phyloP scores from a whole-genome alignment of 2,888 invertebrate genomes.

The Calameuta filiformis region DNA sequence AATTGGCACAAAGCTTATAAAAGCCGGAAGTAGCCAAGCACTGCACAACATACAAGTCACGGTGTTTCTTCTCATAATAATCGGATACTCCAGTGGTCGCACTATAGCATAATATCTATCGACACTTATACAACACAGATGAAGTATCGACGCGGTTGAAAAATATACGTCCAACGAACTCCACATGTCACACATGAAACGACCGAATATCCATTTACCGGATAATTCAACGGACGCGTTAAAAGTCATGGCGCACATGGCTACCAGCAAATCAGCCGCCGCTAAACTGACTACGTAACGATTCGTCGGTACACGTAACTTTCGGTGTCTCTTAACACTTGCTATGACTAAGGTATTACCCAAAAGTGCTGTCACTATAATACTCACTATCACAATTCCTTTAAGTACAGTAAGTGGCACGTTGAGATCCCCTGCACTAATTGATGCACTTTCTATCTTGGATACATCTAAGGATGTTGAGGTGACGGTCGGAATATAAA shows the following conservation, averaged over 20 bases:
- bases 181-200: slow-evolving; percentile 93
- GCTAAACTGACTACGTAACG: slow-evolving; percentile 95
- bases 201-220: slow-evolving; percentile 90
- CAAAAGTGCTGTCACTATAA: slow-evolving; percentile 88
- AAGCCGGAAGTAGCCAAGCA: slow-evolving; percentile 72
- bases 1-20: slow-evolving; percentile 74
- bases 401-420: slow-evolving; percentile 73
- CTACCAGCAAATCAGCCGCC: slow-evolving; percentile 92
- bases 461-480: neutral
- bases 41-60: slow-evolving; percentile 69
- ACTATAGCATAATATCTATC: slow-evolving; percentile 94
- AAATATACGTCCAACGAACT: slow-evolving; percentile 95
- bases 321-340: slow-evolving; percentile 82
- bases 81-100: slow-evolving; percentile 91
- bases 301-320: slow-evolving; percentile 89
- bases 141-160: slow-evolving; percentile 90
- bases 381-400: slow-evolving; percentile 81
- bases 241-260: slow-evolving; percentile 92
- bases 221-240: slow-evolving; percentile 88
- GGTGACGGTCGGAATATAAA: neutral
- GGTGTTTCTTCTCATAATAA: slow-evolving; percentile 86
- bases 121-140: slow-evolving; percentile 93
- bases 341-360: slow-evolving; percentile 93
- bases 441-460: slow-evolving; percentile 11
- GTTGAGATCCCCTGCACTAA: slow-evolving; percentile 20